A percentile compares a stretch with the other conserved stretches of the same genome.
Evolutionary conservation across 1,140 invertebrate species (phyloP).

Genomic region (Atopsyche davidsoni): DNA sequence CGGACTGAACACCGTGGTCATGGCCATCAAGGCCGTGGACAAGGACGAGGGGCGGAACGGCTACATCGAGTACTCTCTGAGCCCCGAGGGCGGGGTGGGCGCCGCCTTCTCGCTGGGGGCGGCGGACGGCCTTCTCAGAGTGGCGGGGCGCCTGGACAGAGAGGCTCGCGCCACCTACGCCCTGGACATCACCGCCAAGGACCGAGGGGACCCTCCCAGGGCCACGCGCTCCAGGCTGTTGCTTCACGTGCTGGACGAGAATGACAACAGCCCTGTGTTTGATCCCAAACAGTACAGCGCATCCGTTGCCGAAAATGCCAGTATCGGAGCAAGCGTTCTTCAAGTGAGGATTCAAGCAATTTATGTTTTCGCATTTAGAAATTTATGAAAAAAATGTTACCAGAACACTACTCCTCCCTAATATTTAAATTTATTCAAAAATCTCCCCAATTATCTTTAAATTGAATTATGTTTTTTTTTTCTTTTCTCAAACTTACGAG

Average conservation of each 20-base stretch:
- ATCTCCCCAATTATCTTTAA: too few species aligned
- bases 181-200: conserved; percentile 74
- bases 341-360: conserved; percentile 64
- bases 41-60: conserved; percentile 90
- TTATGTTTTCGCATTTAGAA: too few species aligned
- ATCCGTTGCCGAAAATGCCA: conserved; percentile 86
- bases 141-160: conserved; percentile 75
- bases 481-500: not conserved
- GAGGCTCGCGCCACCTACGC: conserved; percentile 78
- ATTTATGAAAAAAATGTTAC: too few species aligned
- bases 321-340: conserved; percentile 82
- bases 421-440: too few species aligned
- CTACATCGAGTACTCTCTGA: conserved; percentile 82
- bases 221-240: conserved; percentile 62
- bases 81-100: conserved; percentile 47
- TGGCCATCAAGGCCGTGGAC: conserved; percentile 86
- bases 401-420: too few species aligned
- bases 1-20: conserved; percentile 81
- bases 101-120: conserved; percentile 77
- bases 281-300: conserved; percentile 82
- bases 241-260: conserved; percentile 81
- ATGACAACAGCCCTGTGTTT: conserved; percentile 91
- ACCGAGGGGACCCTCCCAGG: conserved; percentile 79
- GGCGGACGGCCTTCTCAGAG: conserved; percentile 78
- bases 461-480: conserved; percentile 2